phyloP scores from a whole-genome alignment of 2,113 vertebrate species.

The pig (Sus scrofa) region T2T-Sscrofa CM000824.6:84037501-84038000 shows the following conservation, averaged over 20 bases:
- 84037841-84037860: conserved; percentile 28
- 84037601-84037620: no score
- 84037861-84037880: conserved; percentile 9
- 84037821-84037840: conserved; percentile 32
- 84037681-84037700: not conserved
- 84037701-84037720: not conserved
- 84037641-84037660: not conserved
- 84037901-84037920: conserved; percentile 39
- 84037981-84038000: conserved; percentile 59
- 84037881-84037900: conserved; percentile 9
- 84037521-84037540: no score
- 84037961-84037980: conserved; percentile 54
- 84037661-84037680: not conserved
- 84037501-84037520: no score
- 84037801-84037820: conserved; percentile 43
- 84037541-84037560: no score
- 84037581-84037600: no score
- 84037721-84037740: not conserved
- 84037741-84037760: not conserved
- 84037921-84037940: conserved; percentile 38
- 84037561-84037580: no score
- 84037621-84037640: no score
- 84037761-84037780: conserved; percentile 13
- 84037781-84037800: conserved; percentile 8
- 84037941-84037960: conserved; percentile 57